Evolutionary conservation across 2,888 invertebrate species (phyloP), one percentile per base, ranked within the genome.

Genomic region (Coremacera marginata): DNA sequence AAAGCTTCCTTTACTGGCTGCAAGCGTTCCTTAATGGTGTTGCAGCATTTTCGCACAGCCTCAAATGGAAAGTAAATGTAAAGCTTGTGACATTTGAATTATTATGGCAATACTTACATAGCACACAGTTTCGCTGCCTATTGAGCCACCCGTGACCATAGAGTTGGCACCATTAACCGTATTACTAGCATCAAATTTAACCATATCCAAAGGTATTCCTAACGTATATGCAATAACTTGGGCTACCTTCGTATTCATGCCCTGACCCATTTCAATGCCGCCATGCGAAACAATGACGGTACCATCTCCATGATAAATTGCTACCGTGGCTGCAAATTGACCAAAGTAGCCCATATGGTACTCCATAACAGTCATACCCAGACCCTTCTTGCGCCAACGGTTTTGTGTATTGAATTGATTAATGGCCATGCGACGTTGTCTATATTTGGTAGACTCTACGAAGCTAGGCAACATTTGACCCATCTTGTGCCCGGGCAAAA

Each of bases 191-290:
- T 93, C 93, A 0, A 96, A 91, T 1, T 90, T 89, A 8, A 96
- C 90, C 88, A 92, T 91, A 0, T 92, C 92, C 70, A 96, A 79
- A 1, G 94, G 92, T 80, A 96, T 92, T 0, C 93, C 93, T 16
- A 96, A 89, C 4, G 90, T 90, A 80, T 94, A 92, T 0, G 95
- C 95, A 77, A 93, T 94, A 0, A 95, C 94, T 91, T 95, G 95
- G 9, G 93, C 92, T 1, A 91, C 92, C 90, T 94, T 94, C 0
- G 94, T 94, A 79, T 92, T 88, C 84, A 88, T 86, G 9, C 96
- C 96, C 90, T 96, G 96, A 0, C 96, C 96, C 84, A 94, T 92
- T 90, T 95, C 95, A 37, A 94, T 90, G 1, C 94, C 95, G 16
- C 94, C 94, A 82, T 95, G 95, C 2, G 92, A 89, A 7, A 96